Evolutionary conservation across 1,140 invertebrate genomes (phyloP).

Genomic region (Drosophila arawakana): DNA sequence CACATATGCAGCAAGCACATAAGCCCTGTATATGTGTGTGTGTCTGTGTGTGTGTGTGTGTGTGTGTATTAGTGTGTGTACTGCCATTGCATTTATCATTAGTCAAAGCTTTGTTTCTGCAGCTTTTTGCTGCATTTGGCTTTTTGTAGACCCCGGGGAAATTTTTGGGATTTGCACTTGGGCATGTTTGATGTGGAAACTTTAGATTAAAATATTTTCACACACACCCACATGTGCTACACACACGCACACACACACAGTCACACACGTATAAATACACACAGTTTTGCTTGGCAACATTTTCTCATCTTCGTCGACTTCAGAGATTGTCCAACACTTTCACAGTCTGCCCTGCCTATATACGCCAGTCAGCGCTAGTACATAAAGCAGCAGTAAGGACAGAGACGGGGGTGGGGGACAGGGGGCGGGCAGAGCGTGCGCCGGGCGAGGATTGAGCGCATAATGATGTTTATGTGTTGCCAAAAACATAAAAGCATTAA

Average conservation of each 20-base stretch:
- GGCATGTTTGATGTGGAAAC: slow-evolving; percentile 78
- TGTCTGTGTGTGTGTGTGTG: slow-evolving; percentile 11
- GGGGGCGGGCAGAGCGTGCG: slow-evolving; percentile 11
- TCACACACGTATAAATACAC: background rate
- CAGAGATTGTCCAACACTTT: background rate
- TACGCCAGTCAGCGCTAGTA: slow-evolving; percentile 1
- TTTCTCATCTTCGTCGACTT: slow-evolving; percentile 8
- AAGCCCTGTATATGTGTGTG: slow-evolving; percentile 7
- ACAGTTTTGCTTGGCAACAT: background rate
- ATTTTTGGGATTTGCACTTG: slow-evolving; percentile 68
- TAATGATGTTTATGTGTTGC: slow-evolving; percentile 84
- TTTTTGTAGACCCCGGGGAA: slow-evolving; percentile 1
- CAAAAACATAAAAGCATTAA: slow-evolving; percentile 85
- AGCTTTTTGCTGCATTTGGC: slow-evolving; percentile 49
- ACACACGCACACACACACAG: slow-evolving; percentile 11
- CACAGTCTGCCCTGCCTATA: slow-evolving; percentile 1
- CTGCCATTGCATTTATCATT: slow-evolving; percentile 74
- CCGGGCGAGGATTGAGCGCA: slow-evolving; percentile 76
- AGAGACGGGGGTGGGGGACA: too few species aligned
- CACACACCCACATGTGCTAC: slow-evolving; percentile 49
- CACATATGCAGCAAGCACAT: slow-evolving; percentile 53
- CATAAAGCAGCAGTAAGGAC: slow-evolving; percentile 7
- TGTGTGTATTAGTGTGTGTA: slow-evolving; percentile 21
- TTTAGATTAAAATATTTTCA: slow-evolving; percentile 83
- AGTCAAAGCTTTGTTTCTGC: slow-evolving; percentile 68